phyloP scores from a whole-genome alignment of 2,888 invertebrate genomes.

The Drosophila paracracens region DNA sequence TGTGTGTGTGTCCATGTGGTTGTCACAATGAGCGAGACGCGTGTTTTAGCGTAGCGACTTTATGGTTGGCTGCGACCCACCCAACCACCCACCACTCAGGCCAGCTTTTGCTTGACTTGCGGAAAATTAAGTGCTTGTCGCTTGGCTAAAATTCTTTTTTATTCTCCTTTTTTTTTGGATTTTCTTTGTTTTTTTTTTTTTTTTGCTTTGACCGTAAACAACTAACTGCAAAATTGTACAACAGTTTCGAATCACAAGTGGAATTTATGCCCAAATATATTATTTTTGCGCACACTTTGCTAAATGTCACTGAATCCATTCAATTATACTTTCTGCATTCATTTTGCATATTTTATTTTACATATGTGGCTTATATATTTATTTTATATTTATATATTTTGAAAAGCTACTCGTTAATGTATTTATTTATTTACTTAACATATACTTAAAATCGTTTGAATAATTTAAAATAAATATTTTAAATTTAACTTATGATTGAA shows the following conservation, averaged over 20 bases:
- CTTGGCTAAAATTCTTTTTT: constrained; percentile 43
- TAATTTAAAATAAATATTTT: background rate
- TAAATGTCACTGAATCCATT: constrained; percentile 30
- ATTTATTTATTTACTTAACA: background rate
- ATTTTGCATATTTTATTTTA: background rate
- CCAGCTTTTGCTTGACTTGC: constrained; percentile 65
- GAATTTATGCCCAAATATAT: background rate
- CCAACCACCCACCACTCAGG: constrained; percentile 41
- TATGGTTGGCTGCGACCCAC: constrained; percentile 33
- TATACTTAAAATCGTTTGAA: background rate
- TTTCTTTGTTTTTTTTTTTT: constrained; percentile 31
- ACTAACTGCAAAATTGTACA: constrained; percentile 41
- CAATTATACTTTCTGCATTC: background rate
- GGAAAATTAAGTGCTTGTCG: constrained; percentile 66
- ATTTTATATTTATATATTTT: too few species aligned
- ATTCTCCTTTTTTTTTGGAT: constrained; percentile 5
- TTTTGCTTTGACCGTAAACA: constrained; percentile 75
- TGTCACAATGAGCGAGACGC: constrained; percentile 58
- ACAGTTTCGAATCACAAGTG: constrained; percentile 3
- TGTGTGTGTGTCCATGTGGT: constrained; percentile 29
- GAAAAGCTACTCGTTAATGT: background rate
- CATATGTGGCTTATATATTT: background rate
- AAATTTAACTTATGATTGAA: background rate
- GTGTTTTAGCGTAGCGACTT: constrained; percentile 49
- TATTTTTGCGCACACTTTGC: background rate